Base-by-base conservation (phyloP, 2,113 vertebrate genomes). In the Thalassarche chlororhynchos region DNA sequence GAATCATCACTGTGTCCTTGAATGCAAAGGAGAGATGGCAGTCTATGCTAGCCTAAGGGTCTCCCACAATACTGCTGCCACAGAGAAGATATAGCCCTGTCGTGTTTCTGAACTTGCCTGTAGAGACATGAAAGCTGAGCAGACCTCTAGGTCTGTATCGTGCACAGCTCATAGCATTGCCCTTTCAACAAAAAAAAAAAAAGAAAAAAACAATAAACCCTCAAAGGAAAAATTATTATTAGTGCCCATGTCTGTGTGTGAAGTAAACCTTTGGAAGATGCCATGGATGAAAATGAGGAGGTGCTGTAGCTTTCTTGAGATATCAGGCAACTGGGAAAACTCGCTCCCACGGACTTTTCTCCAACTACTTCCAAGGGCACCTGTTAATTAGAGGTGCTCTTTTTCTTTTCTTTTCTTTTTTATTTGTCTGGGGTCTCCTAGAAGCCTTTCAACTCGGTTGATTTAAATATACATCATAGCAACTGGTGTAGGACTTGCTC, bases 331-430 rank as follows among this genome's bases (percentile, higher is more conserved):
- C 13, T 87, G 34, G 10, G 49, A 93, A 93, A 61, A 51, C 10
- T 85, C 1, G 0, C 3, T 83, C 9, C 34, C 54, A n/a, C 0
- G 0, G 32, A 76, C 14, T 68, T 81, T 75, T 6, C 13, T 84
- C 36, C 23, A 62, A 5, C 19, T 72, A 9, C 16, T 76, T 90
- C 23, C 32, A 51, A 32, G 17, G 29, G 8, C 29, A 65, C 2
- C 5, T 19, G 42, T 71, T 85, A 62, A 29, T 52, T 55, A 64
- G n/a, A 79, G 6, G 2, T 14, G 1, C 19, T 65, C 20, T 5
- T 17, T 17, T 25, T 8, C 17, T 21, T 20, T 18, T 18, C 18
- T 21, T 29, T 12, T n/a, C 5, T 12, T 29, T 16, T 18, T 12
- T 9, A 12, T 3, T 10, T 19, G 2, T 34, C 38, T 76, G 5